Evolutionary conservation across 2,888 invertebrate species (phyloP).

Genomic region (Eulithis prunata): DNA sequence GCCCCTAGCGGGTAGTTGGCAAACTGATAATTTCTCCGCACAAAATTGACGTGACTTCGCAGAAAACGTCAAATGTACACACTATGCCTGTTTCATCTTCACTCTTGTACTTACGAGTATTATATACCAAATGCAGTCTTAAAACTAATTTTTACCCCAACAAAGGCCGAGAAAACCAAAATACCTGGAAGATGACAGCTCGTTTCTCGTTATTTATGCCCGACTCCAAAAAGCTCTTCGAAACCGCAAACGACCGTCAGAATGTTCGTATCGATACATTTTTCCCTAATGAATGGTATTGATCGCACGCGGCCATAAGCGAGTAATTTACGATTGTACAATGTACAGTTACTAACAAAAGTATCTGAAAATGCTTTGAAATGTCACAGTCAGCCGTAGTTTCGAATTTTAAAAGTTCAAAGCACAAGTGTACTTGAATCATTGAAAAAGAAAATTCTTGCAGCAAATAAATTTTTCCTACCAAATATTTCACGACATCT

Average conservation of each 20-base stretch:
- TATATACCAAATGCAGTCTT: too few species aligned
- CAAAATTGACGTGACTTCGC: too few species aligned
- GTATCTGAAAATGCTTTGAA: not conserved
- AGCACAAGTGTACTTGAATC: not conserved
- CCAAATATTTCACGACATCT: not conserved
- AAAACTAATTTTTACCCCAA: constrained; percentile 10
- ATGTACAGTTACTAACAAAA: constrained; percentile 22
- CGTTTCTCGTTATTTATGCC: constrained; percentile 56
- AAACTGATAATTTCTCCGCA: too few species aligned
- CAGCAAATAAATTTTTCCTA: not conserved
- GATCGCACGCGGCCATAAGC: constrained; percentile 75
- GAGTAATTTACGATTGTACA: constrained; percentile 71
- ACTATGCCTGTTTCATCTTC: too few species aligned
- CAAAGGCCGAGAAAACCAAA: constrained; percentile 33
- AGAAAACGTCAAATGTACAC: too few species aligned
- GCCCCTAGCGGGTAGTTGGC: too few species aligned
- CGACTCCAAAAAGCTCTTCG: constrained; percentile 54
- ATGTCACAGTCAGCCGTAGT: too few species aligned
- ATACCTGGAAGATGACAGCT: constrained; percentile 44
- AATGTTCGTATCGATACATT: constrained; percentile 69
- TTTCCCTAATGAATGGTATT: constrained; percentile 81
- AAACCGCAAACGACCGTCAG: constrained; percentile 63
- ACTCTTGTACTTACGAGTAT: too few species aligned
- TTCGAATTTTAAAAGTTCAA: not conserved
- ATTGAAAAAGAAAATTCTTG: too few species aligned